Conservation (phyloP, 2,113 vertebrate genomes). For the Myrmecobius fasciatus region DNA sequence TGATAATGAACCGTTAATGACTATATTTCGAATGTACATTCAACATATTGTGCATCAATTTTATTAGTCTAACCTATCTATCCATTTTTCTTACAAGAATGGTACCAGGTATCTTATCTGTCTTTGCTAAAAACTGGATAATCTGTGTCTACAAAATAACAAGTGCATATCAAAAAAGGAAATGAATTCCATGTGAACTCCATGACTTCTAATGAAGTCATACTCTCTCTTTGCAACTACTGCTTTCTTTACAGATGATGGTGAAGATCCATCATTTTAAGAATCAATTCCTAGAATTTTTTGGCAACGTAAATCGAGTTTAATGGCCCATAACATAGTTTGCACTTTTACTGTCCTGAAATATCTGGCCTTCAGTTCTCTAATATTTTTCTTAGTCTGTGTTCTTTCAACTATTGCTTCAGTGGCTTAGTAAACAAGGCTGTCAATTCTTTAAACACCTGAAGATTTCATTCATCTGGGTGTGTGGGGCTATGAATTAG, state of each 20-base stretch:
- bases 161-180: too few species aligned
- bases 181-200: too few species aligned
- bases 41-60: too few species aligned
- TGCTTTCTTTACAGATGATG: background rate
- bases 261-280: background rate
- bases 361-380: background rate
- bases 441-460: background rate
- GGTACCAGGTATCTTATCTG: too few species aligned
- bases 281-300: background rate
- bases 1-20: background rate
- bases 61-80: too few species aligned
- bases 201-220: too few species aligned
- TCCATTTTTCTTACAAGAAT: too few species aligned
- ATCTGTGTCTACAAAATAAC: too few species aligned
- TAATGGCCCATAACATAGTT: background rate
- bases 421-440: background rate
- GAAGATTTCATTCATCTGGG: background rate
- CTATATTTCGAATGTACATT: too few species aligned
- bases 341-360: background rate
- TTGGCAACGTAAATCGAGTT: background rate
- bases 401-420: background rate
- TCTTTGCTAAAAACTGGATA: too few species aligned
- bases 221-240: background rate
- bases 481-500: background rate
- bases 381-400: background rate